These are phyloP conservation scores for Athene noctua DNA, from an alignment of 2,113 vertebrate species.

Conservation along the genomic window DNA sequence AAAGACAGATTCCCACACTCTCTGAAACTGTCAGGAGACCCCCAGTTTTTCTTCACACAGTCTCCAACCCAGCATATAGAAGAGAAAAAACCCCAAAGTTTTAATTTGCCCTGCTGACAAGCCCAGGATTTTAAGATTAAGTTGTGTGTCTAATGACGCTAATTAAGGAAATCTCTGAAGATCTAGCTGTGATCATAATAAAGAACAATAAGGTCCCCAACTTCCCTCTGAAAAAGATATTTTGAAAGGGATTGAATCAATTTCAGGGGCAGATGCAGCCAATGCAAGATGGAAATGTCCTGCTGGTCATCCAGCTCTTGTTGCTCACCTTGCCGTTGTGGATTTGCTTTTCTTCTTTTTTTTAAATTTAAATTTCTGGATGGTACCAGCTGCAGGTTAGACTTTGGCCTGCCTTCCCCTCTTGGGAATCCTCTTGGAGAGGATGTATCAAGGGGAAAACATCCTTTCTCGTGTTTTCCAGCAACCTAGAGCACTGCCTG, in stretches of 20 bases:
- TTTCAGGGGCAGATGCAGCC: not conserved
- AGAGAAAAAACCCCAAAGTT: not conserved
- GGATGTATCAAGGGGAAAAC: not conserved
- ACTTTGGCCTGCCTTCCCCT: not conserved
- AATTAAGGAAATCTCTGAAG: slow-evolving; percentile 64
- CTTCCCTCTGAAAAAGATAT: slow-evolving; percentile 5
- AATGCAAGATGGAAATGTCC: not conserved
- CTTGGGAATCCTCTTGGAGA: not conserved
- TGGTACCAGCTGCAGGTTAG: not conserved
- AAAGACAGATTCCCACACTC: slow-evolving; percentile 44
- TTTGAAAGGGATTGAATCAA: not conserved
- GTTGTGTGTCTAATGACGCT: slow-evolving; percentile 56
- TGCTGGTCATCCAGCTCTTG: not conserved
- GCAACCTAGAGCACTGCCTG: not conserved
- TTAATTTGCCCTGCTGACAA: slow-evolving; percentile 59
- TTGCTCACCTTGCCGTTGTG: not conserved
- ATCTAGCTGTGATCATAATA: slow-evolving; percentile 39
- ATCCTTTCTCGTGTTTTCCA: not conserved
- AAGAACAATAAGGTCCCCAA: slow-evolving; percentile 51
- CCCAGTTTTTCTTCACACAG: not conserved
- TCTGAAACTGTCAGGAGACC: slow-evolving; percentile 25
- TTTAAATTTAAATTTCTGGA: not conserved
- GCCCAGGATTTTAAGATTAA: slow-evolving; percentile 64
- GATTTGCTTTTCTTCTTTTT: not conserved
- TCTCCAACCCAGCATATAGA: not conserved